Base-by-base conservation (phyloP, 2,888 invertebrate species). In the Nycteola revayana region DNA sequence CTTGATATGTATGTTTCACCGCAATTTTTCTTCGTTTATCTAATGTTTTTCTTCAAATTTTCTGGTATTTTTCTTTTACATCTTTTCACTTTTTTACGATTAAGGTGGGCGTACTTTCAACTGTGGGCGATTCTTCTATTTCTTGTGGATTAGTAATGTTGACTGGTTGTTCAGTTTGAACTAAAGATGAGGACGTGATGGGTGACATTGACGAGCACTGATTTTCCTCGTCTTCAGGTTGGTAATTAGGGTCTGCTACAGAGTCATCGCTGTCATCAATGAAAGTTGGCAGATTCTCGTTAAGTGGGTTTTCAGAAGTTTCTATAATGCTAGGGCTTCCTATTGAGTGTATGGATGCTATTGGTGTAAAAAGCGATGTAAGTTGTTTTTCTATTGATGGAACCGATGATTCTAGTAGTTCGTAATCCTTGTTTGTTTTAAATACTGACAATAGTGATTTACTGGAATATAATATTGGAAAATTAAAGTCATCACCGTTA, bases 281-380 rank as follows among this genome's bases (percentile, higher is more conserved):
- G n/a, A 14, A 14, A 35, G 28, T 28, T 26, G 11, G 14, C 14
- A 30, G 11, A 30, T 30, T 23, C 10, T 8, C 14, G 22, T 30
- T 22, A 3, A 14, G 14, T 14, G 14, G 14, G 14, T 3, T 14
- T 14, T 5, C 14, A 14, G 14, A 14, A 14, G 14, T 14, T 14
- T 14, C 14, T 14, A 5, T 14, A 14, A 14, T 14, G 14, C 14
- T 17, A 14, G 5, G 34, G 34, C 34, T 28, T 28, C 10, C 22
- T 7, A 34, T 7, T 9, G 30, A 23, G 4, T 30, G 23, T 23
- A 32, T 8, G 7, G 32, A 32, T 24, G 38, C 9, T 28, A 38
- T 26, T 33, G 38, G 29, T 14, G 38, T 38, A 29, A 38, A 38
- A 29, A 38, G 38, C 7, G 32, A 33, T 38, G 38, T 33, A 28